Conservation (phyloP, 2,888 invertebrate species). For the Melinaea marsaeus region DNA sequence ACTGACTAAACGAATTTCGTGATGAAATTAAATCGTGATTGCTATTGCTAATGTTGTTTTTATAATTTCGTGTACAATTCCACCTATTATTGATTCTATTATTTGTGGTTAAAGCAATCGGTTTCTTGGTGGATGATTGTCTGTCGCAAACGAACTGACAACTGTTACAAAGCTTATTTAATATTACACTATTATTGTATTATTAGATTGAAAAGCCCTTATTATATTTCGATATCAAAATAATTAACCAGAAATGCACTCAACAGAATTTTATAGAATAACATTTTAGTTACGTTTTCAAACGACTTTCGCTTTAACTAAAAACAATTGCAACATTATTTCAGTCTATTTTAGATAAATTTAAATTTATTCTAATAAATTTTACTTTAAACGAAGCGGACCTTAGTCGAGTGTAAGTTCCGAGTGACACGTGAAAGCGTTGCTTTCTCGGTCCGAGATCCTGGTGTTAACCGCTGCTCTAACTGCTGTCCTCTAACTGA, state of each 20-base stretch:
- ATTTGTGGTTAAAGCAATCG: slow-evolving; percentile 2
- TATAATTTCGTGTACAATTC: slow-evolving; percentile 14
- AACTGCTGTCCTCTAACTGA: slow-evolving; percentile 36
- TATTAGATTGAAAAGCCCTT: no score
- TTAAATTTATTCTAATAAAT: no score
- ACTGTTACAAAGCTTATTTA: neutral
- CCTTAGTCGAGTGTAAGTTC: slow-evolving; percentile 8
- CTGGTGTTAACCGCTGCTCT: slow-evolving; percentile 35
- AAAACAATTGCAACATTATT: no score
- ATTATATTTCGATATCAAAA: no score
- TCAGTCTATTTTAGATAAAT: no score
- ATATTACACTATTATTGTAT: neutral
- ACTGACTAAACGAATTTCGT: neutral
- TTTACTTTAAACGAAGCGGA: slow-evolving; percentile 8
- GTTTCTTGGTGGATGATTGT: neutral
- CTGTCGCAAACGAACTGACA: neutral
- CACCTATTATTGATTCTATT: slow-evolving; percentile 32
- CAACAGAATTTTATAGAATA: no score
- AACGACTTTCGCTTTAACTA: no score
- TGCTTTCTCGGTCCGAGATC: slow-evolving; percentile 35
- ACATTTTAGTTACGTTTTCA: no score
- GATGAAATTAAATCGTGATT: slow-evolving; percentile 4
- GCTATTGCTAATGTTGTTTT: slow-evolving; percentile 27
- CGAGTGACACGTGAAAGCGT: slow-evolving; percentile 12
- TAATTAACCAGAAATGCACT: no score